Evolutionary conservation across 2,113 vertebrate genomes (phyloP).

Genomic region (Nesogale talazaci): DNA sequence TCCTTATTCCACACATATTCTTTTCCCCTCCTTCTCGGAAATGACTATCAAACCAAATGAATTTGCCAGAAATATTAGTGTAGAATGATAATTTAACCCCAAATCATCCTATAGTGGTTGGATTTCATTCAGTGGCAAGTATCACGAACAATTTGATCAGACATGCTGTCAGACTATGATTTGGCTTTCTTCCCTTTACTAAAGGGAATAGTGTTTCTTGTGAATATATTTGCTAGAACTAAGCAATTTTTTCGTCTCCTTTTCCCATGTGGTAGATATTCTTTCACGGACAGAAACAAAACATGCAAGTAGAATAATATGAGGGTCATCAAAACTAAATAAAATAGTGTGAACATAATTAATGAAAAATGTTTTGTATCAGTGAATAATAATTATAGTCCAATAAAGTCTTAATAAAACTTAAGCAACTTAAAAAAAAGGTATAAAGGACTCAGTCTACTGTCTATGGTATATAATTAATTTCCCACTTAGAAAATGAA

Average conservation of each 20-base stretch:
- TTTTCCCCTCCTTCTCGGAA: constrained; percentile 34
- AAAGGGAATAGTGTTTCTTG: constrained; percentile 11
- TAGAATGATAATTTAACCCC: constrained; percentile 32
- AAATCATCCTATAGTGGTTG: neutral
- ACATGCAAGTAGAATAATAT: neutral
- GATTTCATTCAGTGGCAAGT: neutral
- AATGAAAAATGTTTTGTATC: constrained; percentile 35
- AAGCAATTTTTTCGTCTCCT: constrained; percentile 35
- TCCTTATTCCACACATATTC: neutral
- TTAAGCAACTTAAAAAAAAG: neutral
- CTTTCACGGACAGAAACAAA: constrained; percentile 24
- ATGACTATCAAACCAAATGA: neutral
- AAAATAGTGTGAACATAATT: neutral
- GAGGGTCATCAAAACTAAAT: constrained; percentile 41
- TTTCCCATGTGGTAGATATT: neutral
- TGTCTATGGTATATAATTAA: neutral
- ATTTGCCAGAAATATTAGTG: neutral
- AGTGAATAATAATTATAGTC: neutral
- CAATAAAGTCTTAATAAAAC: neutral
- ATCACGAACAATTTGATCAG: neutral
- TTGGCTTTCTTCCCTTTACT: neutral
- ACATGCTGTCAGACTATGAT: neutral
- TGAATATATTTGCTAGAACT: constrained; percentile 1
- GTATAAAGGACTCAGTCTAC: neutral
- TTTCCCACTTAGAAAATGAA: constrained; percentile 33